Evolutionary conservation across 2,888 invertebrate genomes (phyloP).

Genomic region (Gryllus longicercus): DNA sequence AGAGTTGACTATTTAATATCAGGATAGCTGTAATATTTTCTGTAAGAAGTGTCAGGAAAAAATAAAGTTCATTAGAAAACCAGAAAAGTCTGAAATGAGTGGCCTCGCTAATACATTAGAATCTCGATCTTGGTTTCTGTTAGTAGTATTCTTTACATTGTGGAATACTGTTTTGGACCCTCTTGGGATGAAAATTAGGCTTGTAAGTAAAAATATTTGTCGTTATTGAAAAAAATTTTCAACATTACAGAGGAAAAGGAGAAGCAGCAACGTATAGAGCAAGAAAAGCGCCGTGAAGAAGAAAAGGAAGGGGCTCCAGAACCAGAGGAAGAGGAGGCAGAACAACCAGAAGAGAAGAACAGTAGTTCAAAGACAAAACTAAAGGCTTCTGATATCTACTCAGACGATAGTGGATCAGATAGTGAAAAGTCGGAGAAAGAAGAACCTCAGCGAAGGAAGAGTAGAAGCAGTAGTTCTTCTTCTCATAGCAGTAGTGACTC

Average conservation of each 20-base stretch:
- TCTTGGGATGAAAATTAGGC: too few relatives aligned
- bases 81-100: too few relatives aligned
- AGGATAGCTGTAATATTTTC: too few relatives aligned
- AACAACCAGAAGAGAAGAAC: conserved; percentile 50
- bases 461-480: conserved; percentile 47
- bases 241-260: conserved; percentile 49
- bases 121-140: too few relatives aligned
- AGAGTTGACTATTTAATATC: too few relatives aligned
- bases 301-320: conserved; percentile 48
- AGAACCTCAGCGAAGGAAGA: conserved; percentile 46
- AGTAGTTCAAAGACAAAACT: conserved; percentile 62
- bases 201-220: background rate
- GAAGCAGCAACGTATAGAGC: conserved; percentile 49
- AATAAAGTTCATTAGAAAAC: too few relatives aligned
- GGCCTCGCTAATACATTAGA: too few relatives aligned
- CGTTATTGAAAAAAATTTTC: background rate
- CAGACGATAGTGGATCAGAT: conserved; percentile 75
- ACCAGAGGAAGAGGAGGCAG: conserved; percentile 42
- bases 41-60: too few relatives aligned
- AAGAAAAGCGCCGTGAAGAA: conserved; percentile 44
- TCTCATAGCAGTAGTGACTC: conserved; percentile 42
- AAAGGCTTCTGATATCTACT: conserved; percentile 94
- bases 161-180: too few relatives aligned
- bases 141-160: too few relatives aligned
- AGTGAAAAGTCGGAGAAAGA: conserved; percentile 58